Evolutionary conservation across 1,140 invertebrate species (phyloP).

Genomic region (Galleria mellonella): DNA sequence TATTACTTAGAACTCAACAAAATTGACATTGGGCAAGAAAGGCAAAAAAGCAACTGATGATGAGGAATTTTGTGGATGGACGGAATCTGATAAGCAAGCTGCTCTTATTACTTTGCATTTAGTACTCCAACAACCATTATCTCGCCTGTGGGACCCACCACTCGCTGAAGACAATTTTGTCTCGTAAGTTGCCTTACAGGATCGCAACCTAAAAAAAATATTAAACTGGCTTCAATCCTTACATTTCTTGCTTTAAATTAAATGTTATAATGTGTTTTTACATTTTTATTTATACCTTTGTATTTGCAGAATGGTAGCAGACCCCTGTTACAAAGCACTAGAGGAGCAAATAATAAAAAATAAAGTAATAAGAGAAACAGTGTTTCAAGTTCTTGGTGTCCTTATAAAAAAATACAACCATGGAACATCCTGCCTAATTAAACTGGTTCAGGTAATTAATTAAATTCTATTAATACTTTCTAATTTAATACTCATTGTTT

Average conservation of each 20-base stretch:
- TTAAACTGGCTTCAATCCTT: too few relatives aligned
- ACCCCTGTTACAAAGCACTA: slow-evolving; percentile 84
- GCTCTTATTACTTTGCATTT: slow-evolving; percentile 79
- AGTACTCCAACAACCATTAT: slow-evolving; percentile 80
- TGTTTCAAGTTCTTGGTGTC: slow-evolving; percentile 86
- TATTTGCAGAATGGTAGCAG: slow-evolving; percentile 78
- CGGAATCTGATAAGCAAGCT: slow-evolving; percentile 74
- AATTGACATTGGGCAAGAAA: slow-evolving; percentile 65
- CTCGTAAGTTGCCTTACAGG: slow-evolving; percentile 74
- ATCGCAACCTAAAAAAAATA: too few relatives aligned
- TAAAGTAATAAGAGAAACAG: slow-evolving; percentile 79
- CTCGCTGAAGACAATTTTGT: slow-evolving; percentile 89
- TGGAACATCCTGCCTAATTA: slow-evolving; percentile 78
- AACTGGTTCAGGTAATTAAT: slow-evolving; percentile 77
- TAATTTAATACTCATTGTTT: too few relatives aligned
- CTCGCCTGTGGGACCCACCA: slow-evolving; percentile 86
- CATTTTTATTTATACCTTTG: slow-evolving; percentile 10
- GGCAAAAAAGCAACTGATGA: slow-evolving; percentile 50
- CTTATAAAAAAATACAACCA: slow-evolving; percentile 90
- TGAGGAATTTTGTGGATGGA: slow-evolving; percentile 70
- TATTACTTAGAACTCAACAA: slow-evolving; percentile 61
- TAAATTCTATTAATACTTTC: not conserved
- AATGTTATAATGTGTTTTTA: too few relatives aligned
- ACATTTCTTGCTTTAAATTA: too few relatives aligned
- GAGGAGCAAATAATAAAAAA: slow-evolving; percentile 79